These are phyloP conservation scores for Cantharis lateralis DNA, from an alignment of 2,888 invertebrate genomes.

Conservation along the genomic window DNA sequence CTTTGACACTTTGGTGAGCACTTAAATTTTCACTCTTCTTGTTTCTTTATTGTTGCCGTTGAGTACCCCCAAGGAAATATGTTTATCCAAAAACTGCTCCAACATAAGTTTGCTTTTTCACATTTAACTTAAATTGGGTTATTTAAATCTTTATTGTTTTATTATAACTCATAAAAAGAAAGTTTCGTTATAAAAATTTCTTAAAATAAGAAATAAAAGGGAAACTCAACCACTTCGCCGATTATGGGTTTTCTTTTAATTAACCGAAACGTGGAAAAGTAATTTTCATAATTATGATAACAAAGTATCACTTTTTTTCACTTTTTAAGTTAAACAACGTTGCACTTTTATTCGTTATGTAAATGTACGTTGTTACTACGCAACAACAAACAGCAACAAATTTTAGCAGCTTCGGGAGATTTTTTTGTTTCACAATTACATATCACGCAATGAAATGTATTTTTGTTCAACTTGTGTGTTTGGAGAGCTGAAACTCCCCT, in stretches of 20 bases:
- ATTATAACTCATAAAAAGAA: background rate
- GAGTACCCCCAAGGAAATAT: background rate
- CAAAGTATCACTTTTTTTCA: too few relatives aligned
- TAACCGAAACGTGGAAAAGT: background rate
- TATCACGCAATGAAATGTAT: too few relatives aligned
- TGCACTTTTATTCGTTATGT: too few relatives aligned
- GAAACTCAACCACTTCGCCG: background rate
- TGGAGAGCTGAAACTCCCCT: too few relatives aligned
- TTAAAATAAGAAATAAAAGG: background rate
- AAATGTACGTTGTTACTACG: too few relatives aligned
- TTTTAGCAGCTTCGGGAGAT: too few relatives aligned
- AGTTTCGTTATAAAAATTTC: background rate
- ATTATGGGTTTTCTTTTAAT: background rate
- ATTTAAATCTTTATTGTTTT: background rate
- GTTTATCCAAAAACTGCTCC: background rate
- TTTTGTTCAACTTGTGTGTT: too few relatives aligned
- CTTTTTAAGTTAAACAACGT: too few relatives aligned
- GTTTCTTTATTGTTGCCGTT: background rate
- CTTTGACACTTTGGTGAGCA: background rate
- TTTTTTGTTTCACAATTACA: too few relatives aligned
- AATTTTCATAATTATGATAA: background rate
- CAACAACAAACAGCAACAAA: too few relatives aligned
- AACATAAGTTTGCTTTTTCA: background rate
- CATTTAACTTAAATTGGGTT: background rate
- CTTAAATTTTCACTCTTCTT: background rate